Evolutionary conservation across 2,888 invertebrate genomes (phyloP).

Genomic region (Lordiphosa andalusiaca): DNA sequence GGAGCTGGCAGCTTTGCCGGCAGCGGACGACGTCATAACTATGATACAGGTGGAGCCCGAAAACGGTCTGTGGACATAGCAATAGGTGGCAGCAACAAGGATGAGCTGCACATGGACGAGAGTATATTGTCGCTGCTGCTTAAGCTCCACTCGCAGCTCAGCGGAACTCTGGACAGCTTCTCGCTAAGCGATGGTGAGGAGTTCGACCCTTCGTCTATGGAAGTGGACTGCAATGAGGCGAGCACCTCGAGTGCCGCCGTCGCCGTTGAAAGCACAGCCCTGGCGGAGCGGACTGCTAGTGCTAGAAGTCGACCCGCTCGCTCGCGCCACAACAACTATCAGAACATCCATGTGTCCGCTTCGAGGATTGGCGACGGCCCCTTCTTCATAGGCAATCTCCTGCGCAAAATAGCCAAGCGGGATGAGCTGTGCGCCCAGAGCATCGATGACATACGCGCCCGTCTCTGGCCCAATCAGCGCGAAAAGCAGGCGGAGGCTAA

Average conservation of each 20-base stretch:
- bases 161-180: slow-evolving; percentile 91
- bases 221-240: slow-evolving; percentile 77
- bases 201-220: slow-evolving; percentile 58
- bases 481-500: slow-evolving; percentile 89
- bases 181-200: slow-evolving; percentile 81
- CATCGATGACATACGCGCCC: slow-evolving; percentile 86
- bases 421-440: slow-evolving; percentile 86
- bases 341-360: slow-evolving; percentile 77
- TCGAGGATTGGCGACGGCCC: slow-evolving; percentile 90
- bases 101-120: slow-evolving; percentile 87
- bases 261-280: slow-evolving; percentile 36
- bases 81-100: slow-evolving; percentile 80
- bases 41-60: slow-evolving; percentile 70
- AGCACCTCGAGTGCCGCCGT: slow-evolving; percentile 66
- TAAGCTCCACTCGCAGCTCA: slow-evolving; percentile 93
- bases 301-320: slow-evolving; percentile 30
- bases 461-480: slow-evolving; percentile 90
- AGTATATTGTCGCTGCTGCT: slow-evolving; percentile 94
- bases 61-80: slow-evolving; percentile 80
- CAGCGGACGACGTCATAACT: slow-evolving; percentile 52
- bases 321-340: slow-evolving; percentile 48
- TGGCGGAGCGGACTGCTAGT: slow-evolving; percentile 45
- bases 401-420: slow-evolving; percentile 87
- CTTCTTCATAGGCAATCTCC: slow-evolving; percentile 89
- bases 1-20: slow-evolving; percentile 35